A percentile compares a stretch with the other conserved stretches of the same genome.
These are phyloP conservation scores for human DNA, from an alignment of 2,113 vertebrate genomes.

Conservation along the genomic window GRCh38 chrX:79177001-79177500, in stretches of 20 bases:
- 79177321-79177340: constrained; percentile 89
- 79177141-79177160: constrained; percentile 51
- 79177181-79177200: constrained; percentile 81
- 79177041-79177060: neutral
- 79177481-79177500: constrained; percentile 91
- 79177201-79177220: constrained; percentile 92
- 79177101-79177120: neutral
- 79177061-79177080: neutral
- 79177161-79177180: neutral
- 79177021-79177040: neutral
- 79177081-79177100: neutral
- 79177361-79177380: constrained; percentile 93
- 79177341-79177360: constrained; percentile 93
- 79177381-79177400: constrained; percentile 90
- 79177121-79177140: constrained; percentile 23
- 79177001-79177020: neutral
- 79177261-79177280: constrained; percentile 92
- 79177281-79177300: constrained; percentile 93
- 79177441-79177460: constrained; percentile 95
- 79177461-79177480: constrained; percentile 89
- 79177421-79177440: constrained; percentile 88
- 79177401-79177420: constrained; percentile 91
- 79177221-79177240: constrained; percentile 94
- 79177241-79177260: constrained; percentile 91
- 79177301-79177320: constrained; percentile 88